Conservation (phyloP, 2,113 vertebrate species). For the Eonycteris spelaea region DNA sequence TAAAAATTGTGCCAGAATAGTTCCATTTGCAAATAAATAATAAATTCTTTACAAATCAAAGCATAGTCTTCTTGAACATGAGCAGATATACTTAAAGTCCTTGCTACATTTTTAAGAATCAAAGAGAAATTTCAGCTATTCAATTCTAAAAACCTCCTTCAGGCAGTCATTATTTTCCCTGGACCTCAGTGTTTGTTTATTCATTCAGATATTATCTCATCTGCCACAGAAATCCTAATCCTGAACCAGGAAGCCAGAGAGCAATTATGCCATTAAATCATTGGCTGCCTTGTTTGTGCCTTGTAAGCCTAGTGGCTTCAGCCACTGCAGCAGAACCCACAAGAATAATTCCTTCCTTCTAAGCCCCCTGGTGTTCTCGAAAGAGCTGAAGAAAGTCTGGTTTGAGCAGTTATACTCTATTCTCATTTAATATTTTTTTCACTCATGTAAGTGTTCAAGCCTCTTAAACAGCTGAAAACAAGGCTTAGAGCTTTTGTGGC, state of each 20-base stretch:
- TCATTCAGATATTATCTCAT: neutral
- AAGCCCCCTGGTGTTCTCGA: neutral
- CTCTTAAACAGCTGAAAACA: neutral
- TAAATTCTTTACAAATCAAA: neutral
- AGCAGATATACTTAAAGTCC: neutral
- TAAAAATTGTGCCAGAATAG: neutral
- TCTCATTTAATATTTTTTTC: neutral
- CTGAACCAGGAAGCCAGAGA: neutral
- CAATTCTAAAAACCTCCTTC: constrained; percentile 13
- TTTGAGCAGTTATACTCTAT: neutral
- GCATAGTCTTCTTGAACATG: neutral
- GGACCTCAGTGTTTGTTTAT: neutral
- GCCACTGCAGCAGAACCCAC: neutral
- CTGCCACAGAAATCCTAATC: neutral
- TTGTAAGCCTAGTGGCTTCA: neutral
- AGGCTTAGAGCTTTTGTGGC: neutral
- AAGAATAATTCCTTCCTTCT: neutral
- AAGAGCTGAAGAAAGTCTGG: neutral
- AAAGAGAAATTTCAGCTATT: constrained; percentile 4
- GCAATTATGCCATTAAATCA: neutral
- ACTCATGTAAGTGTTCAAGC: neutral
- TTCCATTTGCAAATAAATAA: neutral
- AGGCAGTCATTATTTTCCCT: neutral
- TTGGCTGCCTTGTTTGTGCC: neutral
- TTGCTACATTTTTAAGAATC: neutral